phyloP scores from a whole-genome alignment of 2,797 vertebrate genomes.

The Telmatherina bonti region DNA sequence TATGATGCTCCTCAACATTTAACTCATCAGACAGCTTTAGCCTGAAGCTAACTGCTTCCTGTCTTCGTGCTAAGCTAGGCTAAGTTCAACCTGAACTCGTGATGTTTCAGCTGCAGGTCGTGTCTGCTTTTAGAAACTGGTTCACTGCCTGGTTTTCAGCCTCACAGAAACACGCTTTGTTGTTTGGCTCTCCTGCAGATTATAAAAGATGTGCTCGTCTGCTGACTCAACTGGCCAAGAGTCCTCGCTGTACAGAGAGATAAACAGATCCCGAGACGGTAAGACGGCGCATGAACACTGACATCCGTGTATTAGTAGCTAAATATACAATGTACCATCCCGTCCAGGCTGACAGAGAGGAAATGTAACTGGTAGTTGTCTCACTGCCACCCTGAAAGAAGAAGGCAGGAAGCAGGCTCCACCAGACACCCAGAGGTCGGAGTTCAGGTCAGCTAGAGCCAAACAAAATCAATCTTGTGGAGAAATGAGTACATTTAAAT shows the following conservation, averaged over 20 bases:
- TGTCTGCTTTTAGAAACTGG: slow-evolving; percentile 17
- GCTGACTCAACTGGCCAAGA: slow-evolving; percentile 91
- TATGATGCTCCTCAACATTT: not conserved
- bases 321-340: not conserved
- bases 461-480: not conserved
- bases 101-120: slow-evolving; percentile 14
- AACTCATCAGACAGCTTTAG: not conserved
- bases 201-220: slow-evolving; percentile 94
- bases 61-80: not conserved
- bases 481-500: not conserved
- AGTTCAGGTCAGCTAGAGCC: not conserved
- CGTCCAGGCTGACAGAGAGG: not conserved
- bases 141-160: not conserved
- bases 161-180: slow-evolving; percentile 15
- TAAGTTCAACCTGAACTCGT: slow-evolving; percentile 15
- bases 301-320: not conserved
- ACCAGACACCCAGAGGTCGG: not conserved
- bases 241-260: slow-evolving; percentile 89
- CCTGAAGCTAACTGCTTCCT: not conserved
- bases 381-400: not conserved
- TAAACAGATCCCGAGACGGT: slow-evolving; percentile 61
- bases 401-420: not conserved
- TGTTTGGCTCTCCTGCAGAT: slow-evolving; percentile 77
- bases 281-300: slow-evolving; percentile 21
- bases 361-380: not conserved